A percentile compares a stretch with the other conserved stretches of the same genome.
phyloP scores from a whole-genome alignment of 2,888 invertebrate species.

The Lithophane leautieri region DNA sequence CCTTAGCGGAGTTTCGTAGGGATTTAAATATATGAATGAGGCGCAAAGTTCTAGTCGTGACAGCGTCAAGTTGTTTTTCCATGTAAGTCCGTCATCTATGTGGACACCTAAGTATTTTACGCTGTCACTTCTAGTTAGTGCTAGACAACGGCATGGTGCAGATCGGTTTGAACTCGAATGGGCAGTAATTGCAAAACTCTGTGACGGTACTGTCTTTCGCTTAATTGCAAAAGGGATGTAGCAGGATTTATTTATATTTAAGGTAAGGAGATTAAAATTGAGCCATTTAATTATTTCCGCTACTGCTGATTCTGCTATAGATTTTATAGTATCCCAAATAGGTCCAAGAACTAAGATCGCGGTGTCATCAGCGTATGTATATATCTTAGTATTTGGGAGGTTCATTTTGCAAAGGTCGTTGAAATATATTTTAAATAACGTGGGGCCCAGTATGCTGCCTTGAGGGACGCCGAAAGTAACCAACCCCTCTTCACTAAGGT shows the following conservation, averaged over 20 bases:
- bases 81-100: background rate
- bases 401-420: constrained; percentile 1
- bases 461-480: background rate
- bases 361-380: constrained; percentile 1
- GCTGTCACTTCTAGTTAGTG: background rate
- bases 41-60: background rate
- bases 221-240: background rate
- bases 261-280: background rate
- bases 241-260: background rate
- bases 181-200: background rate
- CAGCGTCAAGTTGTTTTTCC: background rate
- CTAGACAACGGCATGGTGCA: background rate
- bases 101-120: background rate
- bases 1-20: background rate
- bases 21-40: constrained; percentile 4
- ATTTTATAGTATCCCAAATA: background rate
- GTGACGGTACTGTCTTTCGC: background rate
- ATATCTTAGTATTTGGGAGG: background rate
- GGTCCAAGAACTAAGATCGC: background rate
- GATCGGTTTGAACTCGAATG: background rate
- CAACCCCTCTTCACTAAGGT: background rate
- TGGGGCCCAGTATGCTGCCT: background rate
- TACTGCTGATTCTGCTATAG: background rate
- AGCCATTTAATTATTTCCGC: background rate
- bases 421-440: background rate